Conservation (phyloP, 2,113 vertebrate species). For the Rhizomys pruinosus region DNA sequence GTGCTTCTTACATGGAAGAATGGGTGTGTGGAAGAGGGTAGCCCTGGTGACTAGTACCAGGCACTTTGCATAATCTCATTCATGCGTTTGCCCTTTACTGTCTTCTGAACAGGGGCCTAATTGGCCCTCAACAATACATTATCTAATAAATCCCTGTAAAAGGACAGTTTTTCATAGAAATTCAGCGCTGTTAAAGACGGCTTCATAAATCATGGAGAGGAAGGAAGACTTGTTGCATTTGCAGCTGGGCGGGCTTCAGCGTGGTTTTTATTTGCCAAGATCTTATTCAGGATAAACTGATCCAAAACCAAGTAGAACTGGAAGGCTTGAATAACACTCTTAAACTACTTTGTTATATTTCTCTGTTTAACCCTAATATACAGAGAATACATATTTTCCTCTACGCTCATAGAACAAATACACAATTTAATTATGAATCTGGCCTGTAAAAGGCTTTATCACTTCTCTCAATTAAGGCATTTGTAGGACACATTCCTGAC, state of each 20-base stretch:
- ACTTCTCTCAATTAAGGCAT: not conserved
- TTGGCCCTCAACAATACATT: not conserved
- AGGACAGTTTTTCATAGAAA: slow-evolving; percentile 36
- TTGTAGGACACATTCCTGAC: not conserved
- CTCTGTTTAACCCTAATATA: not conserved
- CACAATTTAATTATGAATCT: slow-evolving; percentile 48
- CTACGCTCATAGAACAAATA: not conserved
- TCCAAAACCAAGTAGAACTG: not conserved
- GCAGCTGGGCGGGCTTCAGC: not conserved
- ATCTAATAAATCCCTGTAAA: slow-evolving; percentile 58
- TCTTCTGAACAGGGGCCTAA: slow-evolving; percentile 53
- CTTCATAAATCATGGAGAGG: slow-evolving; percentile 33
- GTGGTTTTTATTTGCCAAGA: slow-evolving; percentile 1
- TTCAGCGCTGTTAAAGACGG: slow-evolving; percentile 45
- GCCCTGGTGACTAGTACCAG: not conserved
- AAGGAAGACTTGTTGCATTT: slow-evolving; percentile 40
- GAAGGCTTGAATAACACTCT: not conserved
- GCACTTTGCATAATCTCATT: slow-evolving; percentile 9
- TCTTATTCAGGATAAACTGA: slow-evolving; percentile 30
- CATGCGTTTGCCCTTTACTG: slow-evolving; percentile 17
- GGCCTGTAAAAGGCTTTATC: slow-evolving; percentile 17
- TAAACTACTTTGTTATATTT: slow-evolving; percentile 17
- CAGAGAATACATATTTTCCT: not conserved
- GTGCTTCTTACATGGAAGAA: not conserved
- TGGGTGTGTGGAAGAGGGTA: not conserved